Percentiles rank a stretch among this genome's conserved stretches.
These are phyloP conservation scores for Lerista edwardsae DNA, from an alignment of 2,797 vertebrate species.

Conservation along the genomic window DNA sequence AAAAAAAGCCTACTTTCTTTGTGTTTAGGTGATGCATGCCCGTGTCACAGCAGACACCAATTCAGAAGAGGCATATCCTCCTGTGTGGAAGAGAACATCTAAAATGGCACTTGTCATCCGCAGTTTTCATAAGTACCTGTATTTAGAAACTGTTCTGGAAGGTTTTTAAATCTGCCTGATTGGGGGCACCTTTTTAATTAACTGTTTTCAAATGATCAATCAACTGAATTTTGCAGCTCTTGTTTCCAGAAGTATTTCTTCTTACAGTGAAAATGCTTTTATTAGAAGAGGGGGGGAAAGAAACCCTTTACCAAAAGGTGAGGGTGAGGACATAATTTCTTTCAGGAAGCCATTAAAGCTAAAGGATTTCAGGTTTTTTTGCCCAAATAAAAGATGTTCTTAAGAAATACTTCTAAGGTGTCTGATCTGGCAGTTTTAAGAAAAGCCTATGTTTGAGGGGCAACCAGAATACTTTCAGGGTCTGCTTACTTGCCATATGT, in stretches of 20 bases:
- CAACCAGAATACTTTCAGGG: conserved; percentile 57
- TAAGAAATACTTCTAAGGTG: conserved; percentile 71
- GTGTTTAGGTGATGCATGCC: neutral
- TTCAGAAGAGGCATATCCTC: neutral
- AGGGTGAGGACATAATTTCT: conserved; percentile 28
- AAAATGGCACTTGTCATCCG: neutral
- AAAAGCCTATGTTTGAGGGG: conserved; percentile 58
- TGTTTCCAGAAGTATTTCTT: conserved; percentile 73
- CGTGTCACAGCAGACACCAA: neutral
- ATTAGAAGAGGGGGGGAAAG: conserved; percentile 62
- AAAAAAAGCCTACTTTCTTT: neutral
- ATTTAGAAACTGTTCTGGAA: neutral
- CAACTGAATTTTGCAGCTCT: neutral
- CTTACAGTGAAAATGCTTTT: conserved; percentile 57
- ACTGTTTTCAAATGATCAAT: neutral
- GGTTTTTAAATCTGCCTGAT: neutral
- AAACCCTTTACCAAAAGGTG: conserved; percentile 59
- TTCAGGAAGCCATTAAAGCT: conserved; percentile 48
- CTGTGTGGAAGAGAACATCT: neutral
- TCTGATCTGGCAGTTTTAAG: conserved; percentile 68
- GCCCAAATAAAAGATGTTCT: conserved; percentile 35
- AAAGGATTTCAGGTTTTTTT: conserved; percentile 37
- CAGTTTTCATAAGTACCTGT: neutral
- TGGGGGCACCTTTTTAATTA: neutral
- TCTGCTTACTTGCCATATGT: conserved; percentile 67